Conservation (phyloP, 2,888 invertebrate genomes). For the Zygothrica quintamaculata region DNA sequence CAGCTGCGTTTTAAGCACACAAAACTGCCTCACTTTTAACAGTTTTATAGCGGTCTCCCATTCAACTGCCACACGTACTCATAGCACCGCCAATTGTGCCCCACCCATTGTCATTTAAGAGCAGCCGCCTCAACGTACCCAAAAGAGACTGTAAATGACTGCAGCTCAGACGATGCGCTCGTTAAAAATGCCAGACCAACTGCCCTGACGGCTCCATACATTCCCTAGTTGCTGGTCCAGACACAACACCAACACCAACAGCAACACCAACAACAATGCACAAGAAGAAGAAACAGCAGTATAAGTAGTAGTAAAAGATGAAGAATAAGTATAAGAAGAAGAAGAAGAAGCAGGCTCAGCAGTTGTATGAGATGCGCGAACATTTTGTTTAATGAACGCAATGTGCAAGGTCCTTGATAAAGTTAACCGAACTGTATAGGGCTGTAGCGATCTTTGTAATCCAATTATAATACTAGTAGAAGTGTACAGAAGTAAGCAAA, state of each 20-base stretch:
- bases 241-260: constrained; percentile 38
- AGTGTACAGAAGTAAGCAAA: no score
- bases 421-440: constrained; percentile 7
- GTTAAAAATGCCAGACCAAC: constrained; percentile 59
- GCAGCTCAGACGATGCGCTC: constrained; percentile 58
- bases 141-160: constrained; percentile 57
- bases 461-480: constrained; percentile 77
- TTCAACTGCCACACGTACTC: constrained; percentile 48
- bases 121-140: constrained; percentile 33
- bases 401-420: constrained; percentile 36
- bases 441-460: constrained; percentile 46
- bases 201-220: constrained; percentile 34
- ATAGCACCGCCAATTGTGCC: constrained; percentile 20
- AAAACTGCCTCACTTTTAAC: constrained; percentile 57
- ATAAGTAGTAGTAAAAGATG: no score
- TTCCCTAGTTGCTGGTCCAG: constrained; percentile 31
- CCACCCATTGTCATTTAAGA: constrained; percentile 57
- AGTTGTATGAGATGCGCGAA: constrained; percentile 45
- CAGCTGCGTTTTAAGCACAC: constrained; percentile 47
- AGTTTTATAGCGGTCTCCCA: constrained; percentile 49
- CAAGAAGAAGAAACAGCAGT: constrained; percentile 7
- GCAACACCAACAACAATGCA: no score
- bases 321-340: no score
- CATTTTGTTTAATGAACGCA: constrained; percentile 54
- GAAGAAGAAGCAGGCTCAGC: no score